Evolutionary conservation across 53 echinoderm and acorn worm genomes (phyloP), one percentile per base, ranked within the genome.

Genomic region (Crossaster papposus): DNA sequence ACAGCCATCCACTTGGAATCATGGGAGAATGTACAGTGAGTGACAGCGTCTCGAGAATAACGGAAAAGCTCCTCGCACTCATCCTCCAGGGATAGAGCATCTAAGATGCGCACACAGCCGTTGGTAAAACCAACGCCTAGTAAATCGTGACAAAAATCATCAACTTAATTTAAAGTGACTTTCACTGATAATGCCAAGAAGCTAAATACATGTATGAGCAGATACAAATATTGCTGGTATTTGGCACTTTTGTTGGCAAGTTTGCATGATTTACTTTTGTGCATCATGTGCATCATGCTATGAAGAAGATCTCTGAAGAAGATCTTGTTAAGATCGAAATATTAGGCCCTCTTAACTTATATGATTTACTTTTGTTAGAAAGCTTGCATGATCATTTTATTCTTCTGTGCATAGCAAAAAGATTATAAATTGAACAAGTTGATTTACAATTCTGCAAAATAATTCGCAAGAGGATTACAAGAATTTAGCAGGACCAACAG

Each of bases 1-100:
- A 96, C 96, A 4, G 99, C 99, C 94, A 99, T 94, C 99, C 99
- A 99, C 65, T 82, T 91, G 71, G 99, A 99, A 87, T 99, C 91
- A 88, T 95, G 96, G 38, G 99, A 99, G 94, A 99, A 99, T 7
- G 90, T 89, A 82, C 96, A 94, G 51, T 90, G 93, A 50, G 95
- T 99, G 76, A 99, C 94, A 14, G 99, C 96, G 88, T 99, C 96
- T 13, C 96, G 71, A 65, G 96, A 96, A 79, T 96, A 99, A 23
- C 96, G 81, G 91, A 99, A 99, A 2, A 96, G 93, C 26, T 96
- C 95, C 20, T 91, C 93, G 68, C 91, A 90, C 55, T 99, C 99
- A 86, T 99, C 95, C 22, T 96, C 96, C 28, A 99, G 80, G 34
- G 99, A 96, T 1, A 99, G 51, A 1, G 91, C 80, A 74, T 99